Conservation (phyloP, 2,113 vertebrate genomes). For the Sceloporus undulatus region DNA sequence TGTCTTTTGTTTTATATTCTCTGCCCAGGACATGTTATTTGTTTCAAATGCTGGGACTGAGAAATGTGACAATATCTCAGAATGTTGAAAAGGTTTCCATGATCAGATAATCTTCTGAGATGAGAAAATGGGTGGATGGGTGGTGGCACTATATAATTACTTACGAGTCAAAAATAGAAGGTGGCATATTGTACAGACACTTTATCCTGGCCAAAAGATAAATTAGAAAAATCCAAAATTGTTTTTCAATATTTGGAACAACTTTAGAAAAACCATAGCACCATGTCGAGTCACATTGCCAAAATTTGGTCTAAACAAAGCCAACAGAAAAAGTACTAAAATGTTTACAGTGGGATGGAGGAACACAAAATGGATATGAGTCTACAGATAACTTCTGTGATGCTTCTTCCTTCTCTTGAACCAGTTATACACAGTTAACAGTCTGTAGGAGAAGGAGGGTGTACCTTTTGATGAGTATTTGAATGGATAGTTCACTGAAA, state of each 20-base stretch:
- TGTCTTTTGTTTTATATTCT: neutral
- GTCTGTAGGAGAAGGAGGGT: neutral
- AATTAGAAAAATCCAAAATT: too few species aligned
- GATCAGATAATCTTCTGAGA: neutral
- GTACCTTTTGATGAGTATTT: neutral
- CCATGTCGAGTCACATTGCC: constrained; percentile 41
- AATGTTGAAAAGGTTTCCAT: neutral
- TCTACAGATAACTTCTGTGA: neutral
- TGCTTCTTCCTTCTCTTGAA: neutral
- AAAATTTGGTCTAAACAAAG: constrained; percentile 1
- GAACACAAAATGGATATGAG: neutral
- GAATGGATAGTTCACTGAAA: neutral
- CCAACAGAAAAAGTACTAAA: neutral
- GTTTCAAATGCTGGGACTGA: neutral
- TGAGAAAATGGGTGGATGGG: too few species aligned
- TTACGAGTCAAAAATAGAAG: neutral
- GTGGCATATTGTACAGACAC: neutral
- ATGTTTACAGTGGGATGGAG: neutral
- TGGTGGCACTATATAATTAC: neutral
- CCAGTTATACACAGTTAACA: neutral
- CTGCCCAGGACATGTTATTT: neutral
- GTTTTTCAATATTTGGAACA: too few species aligned
- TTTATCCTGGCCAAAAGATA: neutral
- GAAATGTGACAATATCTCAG: neutral
- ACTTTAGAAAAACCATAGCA: constrained; percentile 52